Evolutionary conservation across 2,113 vertebrate species (phyloP).

Genomic region (Lipophrys pholis): DNA sequence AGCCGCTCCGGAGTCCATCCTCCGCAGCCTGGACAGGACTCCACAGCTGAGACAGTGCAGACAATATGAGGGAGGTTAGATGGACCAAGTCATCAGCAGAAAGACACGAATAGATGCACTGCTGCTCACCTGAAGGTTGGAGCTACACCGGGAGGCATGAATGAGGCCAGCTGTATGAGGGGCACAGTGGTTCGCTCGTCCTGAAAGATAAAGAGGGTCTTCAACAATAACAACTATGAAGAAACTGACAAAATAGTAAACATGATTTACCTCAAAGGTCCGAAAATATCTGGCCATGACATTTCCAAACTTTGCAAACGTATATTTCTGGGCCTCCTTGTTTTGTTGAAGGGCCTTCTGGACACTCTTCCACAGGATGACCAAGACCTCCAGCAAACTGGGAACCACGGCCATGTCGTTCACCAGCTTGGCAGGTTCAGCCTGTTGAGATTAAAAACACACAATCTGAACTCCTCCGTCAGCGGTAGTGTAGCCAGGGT

Average conservation of each 20-base stretch:
- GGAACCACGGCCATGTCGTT: slow-evolving; percentile 85
- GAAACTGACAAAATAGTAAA: background rate
- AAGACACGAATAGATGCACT: background rate
- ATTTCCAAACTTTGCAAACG: slow-evolving; percentile 87
- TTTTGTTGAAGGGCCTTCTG: slow-evolving; percentile 87
- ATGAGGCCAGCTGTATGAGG: slow-evolving; percentile 90
- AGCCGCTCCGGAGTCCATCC: slow-evolving; percentile 75
- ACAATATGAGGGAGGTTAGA: background rate
- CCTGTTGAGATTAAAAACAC: slow-evolving; percentile 69
- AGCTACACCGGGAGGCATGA: slow-evolving; percentile 87
- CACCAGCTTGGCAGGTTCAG: slow-evolving; percentile 78
- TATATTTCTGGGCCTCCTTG: slow-evolving; percentile 86
- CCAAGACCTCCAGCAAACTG: slow-evolving; percentile 89
- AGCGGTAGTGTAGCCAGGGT: too few species aligned
- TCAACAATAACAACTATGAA: background rate
- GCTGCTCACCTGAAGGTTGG: slow-evolving; percentile 90
- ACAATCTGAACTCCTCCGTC: background rate
- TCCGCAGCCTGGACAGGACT: slow-evolving; percentile 88
- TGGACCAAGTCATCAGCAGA: background rate
- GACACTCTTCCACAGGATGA: slow-evolving; percentile 94
- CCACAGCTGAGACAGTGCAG: slow-evolving; percentile 83
- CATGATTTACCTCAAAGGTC: slow-evolving; percentile 86
- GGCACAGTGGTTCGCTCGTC: slow-evolving; percentile 88
- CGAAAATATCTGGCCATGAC: slow-evolving; percentile 91
- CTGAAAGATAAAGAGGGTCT: slow-evolving; percentile 70